These are phyloP conservation scores for Sebastes minor DNA, from an alignment of 2,797 vertebrate genomes.

Conservation along the genomic window DNA sequence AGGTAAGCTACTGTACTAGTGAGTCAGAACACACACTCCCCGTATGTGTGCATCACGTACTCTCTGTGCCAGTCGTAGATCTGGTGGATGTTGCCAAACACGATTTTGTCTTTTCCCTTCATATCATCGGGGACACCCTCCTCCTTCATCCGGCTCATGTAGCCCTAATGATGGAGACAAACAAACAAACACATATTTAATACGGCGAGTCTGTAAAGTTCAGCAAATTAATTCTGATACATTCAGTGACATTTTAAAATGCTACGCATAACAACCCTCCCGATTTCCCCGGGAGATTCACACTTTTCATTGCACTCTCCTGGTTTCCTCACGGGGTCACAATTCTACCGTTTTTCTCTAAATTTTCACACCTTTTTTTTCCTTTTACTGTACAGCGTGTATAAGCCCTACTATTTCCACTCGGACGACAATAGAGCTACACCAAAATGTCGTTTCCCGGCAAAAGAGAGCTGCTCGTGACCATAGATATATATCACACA, in stretches of 20 bases:
- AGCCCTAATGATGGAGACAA: constrained; percentile 83
- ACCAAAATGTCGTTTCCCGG: no score
- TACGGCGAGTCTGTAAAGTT: background rate
- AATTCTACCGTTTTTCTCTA: no score
- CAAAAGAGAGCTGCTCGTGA: no score
- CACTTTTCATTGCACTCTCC: no score
- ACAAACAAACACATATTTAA: background rate
- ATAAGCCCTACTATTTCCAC: no score
- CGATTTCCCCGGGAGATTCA: no score
- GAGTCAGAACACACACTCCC: background rate
- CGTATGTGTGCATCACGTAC: constrained; percentile 71
- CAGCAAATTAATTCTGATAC: background rate
- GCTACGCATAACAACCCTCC: background rate
- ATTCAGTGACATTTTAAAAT: background rate
- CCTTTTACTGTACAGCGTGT: no score
- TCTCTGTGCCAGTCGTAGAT: constrained; percentile 99
- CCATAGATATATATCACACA: no score
- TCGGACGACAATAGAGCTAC: no score
- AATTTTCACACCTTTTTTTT: no score
- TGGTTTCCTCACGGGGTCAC: no score
- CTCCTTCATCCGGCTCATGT: constrained; percentile 97
- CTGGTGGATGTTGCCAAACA: constrained; percentile 98
- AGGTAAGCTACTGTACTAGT: background rate
- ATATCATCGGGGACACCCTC: constrained; percentile 97
- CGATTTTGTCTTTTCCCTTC: constrained; percentile 99